These are phyloP conservation scores for Apostichopus californicus DNA, from an alignment of 35 echinoderm and acorn worm genomes.

Conservation along the genomic window DNA sequence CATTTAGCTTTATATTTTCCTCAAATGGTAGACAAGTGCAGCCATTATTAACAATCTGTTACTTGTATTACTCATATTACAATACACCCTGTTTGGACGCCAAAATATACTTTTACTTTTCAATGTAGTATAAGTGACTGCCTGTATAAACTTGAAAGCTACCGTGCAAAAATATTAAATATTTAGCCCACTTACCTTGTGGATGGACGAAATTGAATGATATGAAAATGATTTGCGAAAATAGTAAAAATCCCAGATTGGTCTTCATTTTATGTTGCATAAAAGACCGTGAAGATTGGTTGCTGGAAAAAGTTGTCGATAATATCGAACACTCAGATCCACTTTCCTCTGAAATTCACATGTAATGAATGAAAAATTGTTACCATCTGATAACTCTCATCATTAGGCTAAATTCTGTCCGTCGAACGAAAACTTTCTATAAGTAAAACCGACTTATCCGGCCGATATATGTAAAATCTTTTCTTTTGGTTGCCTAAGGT, in stretches of 20 bases:
- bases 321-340: neutral
- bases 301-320: neutral
- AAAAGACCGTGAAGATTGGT: neutral
- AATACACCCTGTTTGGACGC: no score
- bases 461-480: neutral
- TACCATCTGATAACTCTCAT: neutral
- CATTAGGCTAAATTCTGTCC: neutral
- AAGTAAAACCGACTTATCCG: neutral
- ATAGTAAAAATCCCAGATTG: neutral
- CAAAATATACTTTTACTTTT: no score
- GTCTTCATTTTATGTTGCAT: neutral
- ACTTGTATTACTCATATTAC: no score
- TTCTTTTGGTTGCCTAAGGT: neutral
- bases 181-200: neutral
- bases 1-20: no score
- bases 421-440: neutral
- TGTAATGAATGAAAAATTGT: neutral
- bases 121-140: no score
- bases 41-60: no score
- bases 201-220: neutral
- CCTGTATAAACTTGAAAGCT: no score
- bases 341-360: no score
- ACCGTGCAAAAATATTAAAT: no score
- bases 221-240: neutral
- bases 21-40: no score